phyloP scores from a whole-genome alignment of 2,113 vertebrate species.

The Theristicus caerulescens region DNA sequence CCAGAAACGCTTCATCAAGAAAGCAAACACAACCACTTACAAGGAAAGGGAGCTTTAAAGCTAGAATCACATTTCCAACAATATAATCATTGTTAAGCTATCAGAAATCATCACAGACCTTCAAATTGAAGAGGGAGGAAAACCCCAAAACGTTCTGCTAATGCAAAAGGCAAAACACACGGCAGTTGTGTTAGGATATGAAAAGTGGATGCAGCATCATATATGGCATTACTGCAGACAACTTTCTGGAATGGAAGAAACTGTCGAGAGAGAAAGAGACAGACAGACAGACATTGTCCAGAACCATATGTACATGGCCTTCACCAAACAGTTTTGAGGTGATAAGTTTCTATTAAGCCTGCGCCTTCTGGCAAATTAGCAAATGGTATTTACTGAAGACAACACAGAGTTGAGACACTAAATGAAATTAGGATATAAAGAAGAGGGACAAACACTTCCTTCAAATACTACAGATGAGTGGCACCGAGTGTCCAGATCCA shows the following conservation, averaged over 20 bases:
- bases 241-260: constrained; percentile 32
- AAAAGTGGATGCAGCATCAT: constrained; percentile 42
- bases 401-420: neutral
- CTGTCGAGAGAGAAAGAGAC: constrained; percentile 27
- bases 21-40: constrained; percentile 40
- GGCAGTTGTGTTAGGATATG: constrained; percentile 23
- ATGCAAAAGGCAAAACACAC: constrained; percentile 52
- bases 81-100: constrained; percentile 37
- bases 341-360: neutral
- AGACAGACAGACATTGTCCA: constrained; percentile 15
- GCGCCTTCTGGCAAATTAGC: neutral
- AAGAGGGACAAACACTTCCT: neutral
- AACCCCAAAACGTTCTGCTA: neutral
- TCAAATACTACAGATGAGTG: neutral
- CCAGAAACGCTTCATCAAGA: constrained; percentile 66
- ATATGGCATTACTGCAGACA: constrained; percentile 24
- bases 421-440: neutral
- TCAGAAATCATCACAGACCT: constrained; percentile 52
- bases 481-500: neutral
- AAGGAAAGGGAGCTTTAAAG: constrained; percentile 62
- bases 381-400: neutral
- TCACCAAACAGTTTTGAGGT: constrained; percentile 14
- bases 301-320: constrained; percentile 29
- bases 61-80: constrained; percentile 59
- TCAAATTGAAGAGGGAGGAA: neutral